Base-by-base conservation (phyloP, 2,888 invertebrate species). In the Amblyjoppa proteus region DNA sequence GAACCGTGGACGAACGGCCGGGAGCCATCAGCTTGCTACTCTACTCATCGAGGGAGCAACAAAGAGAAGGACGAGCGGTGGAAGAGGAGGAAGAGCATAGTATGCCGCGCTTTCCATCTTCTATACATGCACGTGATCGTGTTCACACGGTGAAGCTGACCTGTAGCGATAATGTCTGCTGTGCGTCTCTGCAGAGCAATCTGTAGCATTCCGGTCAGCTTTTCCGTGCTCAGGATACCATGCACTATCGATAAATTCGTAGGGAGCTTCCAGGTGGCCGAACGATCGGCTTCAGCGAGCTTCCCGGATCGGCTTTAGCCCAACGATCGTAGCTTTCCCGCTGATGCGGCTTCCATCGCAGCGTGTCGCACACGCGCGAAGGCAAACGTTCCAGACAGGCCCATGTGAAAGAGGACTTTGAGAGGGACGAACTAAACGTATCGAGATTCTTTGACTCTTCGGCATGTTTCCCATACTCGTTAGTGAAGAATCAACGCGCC, bases 221-320 rank as follows among this genome's bases (percentile, higher is more conserved):
- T 5, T 34, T 66, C 49, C 75, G 20, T 49, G 20, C 20, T 64
- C 31, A 34, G 45, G 13, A 28, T 31, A 66, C 20, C 45, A 45
- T 80, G 66, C 28, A 28, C 76, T 51, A 71, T 71, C 76, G 80
- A 80, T 84, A 77, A 84, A 80, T 81, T 76, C 70, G 56, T 73
- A 20, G 45, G 49, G 66, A 73, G 73, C 76, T 77, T 71, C 68
- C 66, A 80, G 45, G 61, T 64, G 68, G 53, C 70, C 45, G 80
- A 75, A 71, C 83, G 75, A 80, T 71, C 64, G 61, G 83, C 70
- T 80, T 76, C 83, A 53, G 25, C 66, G 66, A 84, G 71, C 80
- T 80, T 84, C 49, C 70, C 41, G 64, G 70, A 61, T 56, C 68
- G 75, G 70, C 75, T 84, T 66, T 64, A 45, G 34, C 25, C 28